These are phyloP conservation scores for Tetheella fluctuosa DNA, from an alignment of 2,888 invertebrate species.

Conservation along the genomic window DNA sequence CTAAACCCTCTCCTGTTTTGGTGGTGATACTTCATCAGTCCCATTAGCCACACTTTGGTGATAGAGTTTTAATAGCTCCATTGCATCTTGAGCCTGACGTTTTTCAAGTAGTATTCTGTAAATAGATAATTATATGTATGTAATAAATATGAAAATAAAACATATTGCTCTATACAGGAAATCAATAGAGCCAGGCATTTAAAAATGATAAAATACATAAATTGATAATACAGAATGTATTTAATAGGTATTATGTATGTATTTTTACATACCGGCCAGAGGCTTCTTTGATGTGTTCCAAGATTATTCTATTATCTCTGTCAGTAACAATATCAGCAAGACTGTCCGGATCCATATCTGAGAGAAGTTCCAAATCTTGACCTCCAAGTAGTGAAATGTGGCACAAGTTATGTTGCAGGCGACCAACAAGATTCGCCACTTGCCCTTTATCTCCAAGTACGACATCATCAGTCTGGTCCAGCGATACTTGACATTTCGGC, in stretches of 20 bases:
- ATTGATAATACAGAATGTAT: slow-evolving; percentile 17
- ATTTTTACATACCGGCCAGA: slow-evolving; percentile 86
- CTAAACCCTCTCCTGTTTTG: slow-evolving; percentile 77
- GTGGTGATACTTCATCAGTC: slow-evolving; percentile 76
- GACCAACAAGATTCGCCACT: slow-evolving; percentile 90
- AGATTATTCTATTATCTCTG: slow-evolving; percentile 89
- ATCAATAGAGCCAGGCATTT: neutral
- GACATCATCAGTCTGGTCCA: slow-evolving; percentile 84
- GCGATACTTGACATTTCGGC: slow-evolving; percentile 85
- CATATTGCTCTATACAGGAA: neutral
- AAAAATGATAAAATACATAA: neutral
- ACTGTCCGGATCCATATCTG: slow-evolving; percentile 95
- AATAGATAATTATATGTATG: slow-evolving; percentile 19
- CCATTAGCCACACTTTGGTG: slow-evolving; percentile 83
- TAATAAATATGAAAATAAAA: slow-evolving; percentile 12
- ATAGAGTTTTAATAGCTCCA: slow-evolving; percentile 92
- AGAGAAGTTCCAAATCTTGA: slow-evolving; percentile 92
- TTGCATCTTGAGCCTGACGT: slow-evolving; percentile 93
- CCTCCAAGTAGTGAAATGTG: slow-evolving; percentile 93
- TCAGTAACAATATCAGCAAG: slow-evolving; percentile 91
- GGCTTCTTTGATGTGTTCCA: slow-evolving; percentile 92
- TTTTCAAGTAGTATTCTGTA: slow-evolving; percentile 90
- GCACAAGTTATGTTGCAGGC: slow-evolving; percentile 91
- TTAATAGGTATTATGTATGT: neutral
- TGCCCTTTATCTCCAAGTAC: slow-evolving; percentile 81